A percentile compares a stretch with the other conserved stretches of the same genome.
These are phyloP conservation scores for Nannoperca australis DNA, from an alignment of 2,797 vertebrate species.

Conservation along the genomic window DNA sequence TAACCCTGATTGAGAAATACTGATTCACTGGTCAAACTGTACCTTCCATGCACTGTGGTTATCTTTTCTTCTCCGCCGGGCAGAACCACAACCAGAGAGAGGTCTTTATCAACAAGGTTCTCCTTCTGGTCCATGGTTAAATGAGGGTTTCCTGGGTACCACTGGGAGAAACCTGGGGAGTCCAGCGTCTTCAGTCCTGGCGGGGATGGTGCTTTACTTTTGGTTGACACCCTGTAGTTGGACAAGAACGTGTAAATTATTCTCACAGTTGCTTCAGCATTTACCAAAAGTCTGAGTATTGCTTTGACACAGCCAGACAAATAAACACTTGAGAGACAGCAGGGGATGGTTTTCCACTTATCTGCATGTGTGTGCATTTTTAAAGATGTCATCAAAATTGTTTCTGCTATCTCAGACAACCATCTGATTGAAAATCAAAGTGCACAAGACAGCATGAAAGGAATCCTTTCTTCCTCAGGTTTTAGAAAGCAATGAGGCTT, in stretches of 20 bases:
- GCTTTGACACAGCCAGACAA: conserved; percentile 15
- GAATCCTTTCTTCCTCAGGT: conserved; percentile 65
- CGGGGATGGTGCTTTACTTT: conserved; percentile 93
- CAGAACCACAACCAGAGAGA: conserved; percentile 91
- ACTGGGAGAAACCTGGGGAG: conserved; percentile 81
- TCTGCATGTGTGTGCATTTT: not conserved
- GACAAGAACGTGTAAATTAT: conserved; percentile 33
- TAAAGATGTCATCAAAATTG: conserved; percentile 32
- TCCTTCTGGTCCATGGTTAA: conserved; percentile 93
- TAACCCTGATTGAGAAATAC: not conserved
- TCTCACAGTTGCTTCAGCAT: conserved; percentile 19
- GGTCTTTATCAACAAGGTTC: conserved; percentile 89
- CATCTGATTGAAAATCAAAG: conserved; percentile 64
- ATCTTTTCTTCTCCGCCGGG: conserved; percentile 91
- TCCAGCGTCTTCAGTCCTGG: conserved; percentile 85
- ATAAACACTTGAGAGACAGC: conserved; percentile 1
- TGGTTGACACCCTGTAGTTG: conserved; percentile 90
- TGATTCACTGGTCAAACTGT: conserved; percentile 42
- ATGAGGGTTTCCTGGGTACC: conserved; percentile 77
- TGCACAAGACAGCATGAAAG: conserved; percentile 70
- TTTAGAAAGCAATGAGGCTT: conserved; percentile 55
- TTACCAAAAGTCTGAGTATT: conserved; percentile 2
- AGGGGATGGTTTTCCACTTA: not conserved
- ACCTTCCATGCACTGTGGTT: conserved; percentile 92
- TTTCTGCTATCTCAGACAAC: conserved; percentile 54